Percentiles rank a stretch among this genome's conserved stretches.
phyloP scores from a whole-genome alignment of 2,113 vertebrate genomes.

The Pantherophis guttatus region DNA sequence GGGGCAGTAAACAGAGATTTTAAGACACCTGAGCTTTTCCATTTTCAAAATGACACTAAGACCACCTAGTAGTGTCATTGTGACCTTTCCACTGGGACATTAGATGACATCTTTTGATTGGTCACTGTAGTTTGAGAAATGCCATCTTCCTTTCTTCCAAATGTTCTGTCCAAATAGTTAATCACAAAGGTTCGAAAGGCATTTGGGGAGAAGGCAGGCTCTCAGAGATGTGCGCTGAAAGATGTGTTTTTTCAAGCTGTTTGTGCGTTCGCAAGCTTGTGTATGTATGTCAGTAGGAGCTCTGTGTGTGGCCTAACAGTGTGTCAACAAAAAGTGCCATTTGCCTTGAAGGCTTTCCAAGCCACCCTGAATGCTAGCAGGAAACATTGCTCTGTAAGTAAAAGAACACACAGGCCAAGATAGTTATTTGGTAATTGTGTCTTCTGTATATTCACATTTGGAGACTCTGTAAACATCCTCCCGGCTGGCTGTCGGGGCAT shows the following conservation, averaged over 20 bases:
- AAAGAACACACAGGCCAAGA: constrained; percentile 27
- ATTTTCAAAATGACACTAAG: neutral
- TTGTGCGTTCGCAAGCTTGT: constrained; percentile 18
- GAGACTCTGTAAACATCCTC: neutral
- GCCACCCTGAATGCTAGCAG: constrained; percentile 34
- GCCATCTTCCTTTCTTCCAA: neutral
- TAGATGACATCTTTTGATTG: neutral
- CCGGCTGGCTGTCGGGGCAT: neutral
- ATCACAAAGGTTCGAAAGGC: constrained; percentile 12
- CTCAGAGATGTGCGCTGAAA: constrained; percentile 58
- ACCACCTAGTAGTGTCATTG: neutral
- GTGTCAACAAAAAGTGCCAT: constrained; percentile 45
- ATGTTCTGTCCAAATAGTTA: constrained; percentile 9
- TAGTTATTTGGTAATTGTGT: constrained; percentile 24
- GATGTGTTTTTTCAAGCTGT: constrained; percentile 60
- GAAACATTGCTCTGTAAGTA: constrained; percentile 35
- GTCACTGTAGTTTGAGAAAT: neutral
- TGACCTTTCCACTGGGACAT: neutral
- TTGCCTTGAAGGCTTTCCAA: constrained; percentile 61
- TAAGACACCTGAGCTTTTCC: neutral
- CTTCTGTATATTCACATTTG: neutral
- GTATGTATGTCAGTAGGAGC: neutral
- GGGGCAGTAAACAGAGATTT: neutral
- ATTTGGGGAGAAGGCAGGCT: constrained; percentile 27
- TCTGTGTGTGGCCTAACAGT: constrained; percentile 64